Conservation (phyloP, 1,140 invertebrate genomes). For the Cotesia glomerata region DNA sequence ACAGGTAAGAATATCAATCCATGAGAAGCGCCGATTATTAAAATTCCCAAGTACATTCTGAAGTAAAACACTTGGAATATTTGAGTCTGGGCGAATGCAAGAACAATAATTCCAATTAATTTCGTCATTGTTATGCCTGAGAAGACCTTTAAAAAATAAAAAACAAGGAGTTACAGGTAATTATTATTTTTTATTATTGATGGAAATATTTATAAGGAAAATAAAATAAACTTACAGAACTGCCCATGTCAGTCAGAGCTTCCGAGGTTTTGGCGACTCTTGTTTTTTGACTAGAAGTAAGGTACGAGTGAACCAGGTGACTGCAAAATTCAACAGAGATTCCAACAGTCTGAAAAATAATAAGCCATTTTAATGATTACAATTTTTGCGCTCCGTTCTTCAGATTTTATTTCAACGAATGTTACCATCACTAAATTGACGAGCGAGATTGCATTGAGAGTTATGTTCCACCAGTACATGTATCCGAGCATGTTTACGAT, state of each 20-base stretch:
- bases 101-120: constrained; percentile 84
- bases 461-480: constrained; percentile 91
- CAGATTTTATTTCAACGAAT: too few species aligned
- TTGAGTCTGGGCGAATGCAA: constrained; percentile 90
- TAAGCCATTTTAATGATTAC: constrained; percentile 26
- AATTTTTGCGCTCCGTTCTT: too few species aligned
- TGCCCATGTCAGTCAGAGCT: constrained; percentile 80
- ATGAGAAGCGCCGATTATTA: constrained; percentile 86
- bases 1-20: constrained; percentile 91
- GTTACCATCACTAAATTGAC: constrained; percentile 84
- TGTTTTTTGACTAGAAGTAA: constrained; percentile 67
- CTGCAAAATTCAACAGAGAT: constrained; percentile 96
- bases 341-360: constrained; percentile 75
- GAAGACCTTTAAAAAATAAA: constrained; percentile 71
- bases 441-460: constrained; percentile 92
- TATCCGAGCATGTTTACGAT: constrained; percentile 82
- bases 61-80: constrained; percentile 95
- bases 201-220: background rate
- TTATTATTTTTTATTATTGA: background rate
- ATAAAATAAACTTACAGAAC: constrained; percentile 69
- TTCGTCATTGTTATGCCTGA: constrained; percentile 95
- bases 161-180: background rate
- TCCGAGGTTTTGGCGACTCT: constrained; percentile 72
- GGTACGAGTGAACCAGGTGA: constrained; percentile 84
- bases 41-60: constrained; percentile 91